Evolutionary conservation across 2,113 vertebrate species (phyloP), one percentile per base, ranked within the genome.

Genomic region (Herpailurus yagouaroundi): DNA sequence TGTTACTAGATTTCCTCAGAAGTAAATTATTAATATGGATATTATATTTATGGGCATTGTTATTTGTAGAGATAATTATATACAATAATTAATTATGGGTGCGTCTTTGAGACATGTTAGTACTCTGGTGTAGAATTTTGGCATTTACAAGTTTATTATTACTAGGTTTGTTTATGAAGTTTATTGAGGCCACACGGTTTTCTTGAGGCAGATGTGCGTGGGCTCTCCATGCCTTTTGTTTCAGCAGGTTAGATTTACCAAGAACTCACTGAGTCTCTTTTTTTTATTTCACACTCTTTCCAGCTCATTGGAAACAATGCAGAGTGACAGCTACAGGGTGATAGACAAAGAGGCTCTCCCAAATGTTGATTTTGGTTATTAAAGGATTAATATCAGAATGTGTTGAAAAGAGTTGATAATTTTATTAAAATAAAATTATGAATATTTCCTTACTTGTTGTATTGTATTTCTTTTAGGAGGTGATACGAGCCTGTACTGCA

Each of bases 401-500:
- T 80, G 4, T 94, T 91, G 5, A 85, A 69, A 96, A 80, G n/a
- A 96, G 76, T 80, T 25, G 21, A 25, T 89, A 73, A 76, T 29
- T 92, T 81, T 94, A 91, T 73, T 89, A 82, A 92, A 74, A 71
- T 90, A 41, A 93, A 95, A 81, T 93, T 73, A 92, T 96, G 76
- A 81, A 48, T 77, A 41, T 50, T 88, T 93, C 38, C 79, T 94
- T 74, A 57, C 71, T 79, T 93, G 73, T 64, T 96, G 21, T 96
- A 71, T 31, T 90, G 45, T 96, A 36, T 97, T 89, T 93, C 79
- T 97, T 95, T 96, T 85, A 97, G 98, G 98, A 97, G 64, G 91
- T 97, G 89, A 95, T 97, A 84, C 89, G 52, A 90, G 82, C 89
- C 85, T 79, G 74, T 95, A 89, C 95, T 91, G 85, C 85, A 93